These are phyloP conservation scores for Eristalinus aeneus DNA, from an alignment of 2,888 invertebrate species.

Conservation along the genomic window DNA sequence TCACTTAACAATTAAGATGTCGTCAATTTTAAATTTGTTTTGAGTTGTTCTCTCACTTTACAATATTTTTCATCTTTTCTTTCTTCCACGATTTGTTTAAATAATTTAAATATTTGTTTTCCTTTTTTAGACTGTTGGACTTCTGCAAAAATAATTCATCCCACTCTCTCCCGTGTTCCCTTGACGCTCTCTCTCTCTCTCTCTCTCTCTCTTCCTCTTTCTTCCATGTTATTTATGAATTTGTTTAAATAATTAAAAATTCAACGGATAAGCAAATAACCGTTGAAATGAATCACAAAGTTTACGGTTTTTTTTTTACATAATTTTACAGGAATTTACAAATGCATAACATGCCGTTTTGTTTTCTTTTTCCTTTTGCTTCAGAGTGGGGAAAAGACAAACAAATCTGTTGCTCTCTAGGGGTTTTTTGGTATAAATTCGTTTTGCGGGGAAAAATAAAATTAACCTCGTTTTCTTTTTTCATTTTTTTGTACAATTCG, in stretches of 20 bases:
- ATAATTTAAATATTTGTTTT: slow-evolving; percentile 33
- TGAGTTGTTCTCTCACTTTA: neutral
- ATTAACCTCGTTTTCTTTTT: slow-evolving; percentile 3
- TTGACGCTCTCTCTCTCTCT: too few relatives aligned
- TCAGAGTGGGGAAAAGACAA: too few relatives aligned
- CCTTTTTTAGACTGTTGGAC: slow-evolving; percentile 18
- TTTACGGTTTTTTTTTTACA: slow-evolving; percentile 55
- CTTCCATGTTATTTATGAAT: neutral
- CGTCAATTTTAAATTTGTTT: neutral
- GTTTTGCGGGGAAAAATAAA: slow-evolving; percentile 20
- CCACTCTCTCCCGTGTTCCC: too few relatives aligned
- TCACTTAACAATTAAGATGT: slow-evolving; percentile 29
- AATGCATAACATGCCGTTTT: slow-evolving; percentile 24
- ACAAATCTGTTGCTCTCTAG: neutral
- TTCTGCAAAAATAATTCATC: slow-evolving; percentile 41
- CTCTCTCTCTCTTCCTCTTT: too few relatives aligned
- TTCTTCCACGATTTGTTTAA: slow-evolving; percentile 26
- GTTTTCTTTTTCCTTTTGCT: neutral
- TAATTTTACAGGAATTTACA: slow-evolving; percentile 71
- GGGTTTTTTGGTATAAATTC: slow-evolving; percentile 50
- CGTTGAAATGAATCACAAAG: slow-evolving; percentile 66
- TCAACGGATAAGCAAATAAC: slow-evolving; percentile 51
- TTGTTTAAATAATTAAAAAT: slow-evolving; percentile 41
- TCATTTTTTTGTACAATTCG: slow-evolving; percentile 46
- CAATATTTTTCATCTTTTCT: slow-evolving; percentile 26